phyloP scores from a whole-genome alignment of 2,888 invertebrate species.

The Dendrolimus houi region DNA sequence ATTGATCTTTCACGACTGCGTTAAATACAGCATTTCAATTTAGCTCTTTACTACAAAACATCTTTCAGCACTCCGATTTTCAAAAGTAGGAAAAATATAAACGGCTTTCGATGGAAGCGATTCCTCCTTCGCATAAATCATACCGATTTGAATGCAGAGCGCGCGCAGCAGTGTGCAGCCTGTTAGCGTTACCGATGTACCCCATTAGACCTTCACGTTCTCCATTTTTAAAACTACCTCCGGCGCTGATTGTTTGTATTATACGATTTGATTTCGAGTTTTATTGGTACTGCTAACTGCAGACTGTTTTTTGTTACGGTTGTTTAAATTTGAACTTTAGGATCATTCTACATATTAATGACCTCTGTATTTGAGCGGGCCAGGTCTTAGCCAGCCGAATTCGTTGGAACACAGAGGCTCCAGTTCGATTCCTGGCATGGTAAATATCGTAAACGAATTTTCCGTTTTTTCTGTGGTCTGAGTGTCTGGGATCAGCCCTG shows the following conservation, averaged over 20 bases:
- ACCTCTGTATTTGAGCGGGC: too few relatives aligned
- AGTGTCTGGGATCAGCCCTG: too few relatives aligned
- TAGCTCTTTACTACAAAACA: too few relatives aligned
- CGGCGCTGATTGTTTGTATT: slow-evolving; percentile 23
- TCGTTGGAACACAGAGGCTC: too few relatives aligned
- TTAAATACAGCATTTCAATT: too few relatives aligned
- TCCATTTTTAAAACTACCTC: slow-evolving; percentile 20
- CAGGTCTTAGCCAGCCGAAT: too few relatives aligned
- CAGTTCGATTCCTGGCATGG: too few relatives aligned
- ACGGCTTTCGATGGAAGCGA: slow-evolving; percentile 24
- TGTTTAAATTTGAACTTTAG: too few relatives aligned
- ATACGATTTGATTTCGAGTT: slow-evolving; percentile 14
- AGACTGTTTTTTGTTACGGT: background rate
- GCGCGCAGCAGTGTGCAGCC: slow-evolving; percentile 12
- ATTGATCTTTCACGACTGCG: too few relatives aligned
- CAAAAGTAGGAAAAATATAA: slow-evolving; percentile 19
- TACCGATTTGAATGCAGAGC: slow-evolving; percentile 49
- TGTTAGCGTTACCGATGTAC: slow-evolving; percentile 24
- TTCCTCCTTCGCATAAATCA: slow-evolving; percentile 50
- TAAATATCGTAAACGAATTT: too few relatives aligned
- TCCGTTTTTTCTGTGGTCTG: too few relatives aligned
- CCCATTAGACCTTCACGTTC: slow-evolving; percentile 30
- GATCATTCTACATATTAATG: too few relatives aligned
- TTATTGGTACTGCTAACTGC: background rate
- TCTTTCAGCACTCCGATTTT: background rate